Base-by-base conservation (phyloP, 1,140 invertebrate species). In the Conus ventricosus region DNA sequence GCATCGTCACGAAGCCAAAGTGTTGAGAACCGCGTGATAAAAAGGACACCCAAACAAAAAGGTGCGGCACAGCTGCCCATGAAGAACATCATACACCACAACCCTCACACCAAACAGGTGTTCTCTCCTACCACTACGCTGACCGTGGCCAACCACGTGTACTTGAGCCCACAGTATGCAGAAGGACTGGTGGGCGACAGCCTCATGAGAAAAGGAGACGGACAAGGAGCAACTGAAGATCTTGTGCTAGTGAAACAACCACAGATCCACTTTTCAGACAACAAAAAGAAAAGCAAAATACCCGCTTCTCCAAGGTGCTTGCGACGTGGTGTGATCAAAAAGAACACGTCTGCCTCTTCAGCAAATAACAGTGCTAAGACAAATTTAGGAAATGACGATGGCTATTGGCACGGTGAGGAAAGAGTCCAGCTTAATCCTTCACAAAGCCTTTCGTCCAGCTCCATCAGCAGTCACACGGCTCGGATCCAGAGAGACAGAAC, bases 91-190 rank as follows among this genome's bases (percentile, higher is more conserved):
- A 8, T 81, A 13, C 39, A 53, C 20, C 80, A 81, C 80, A 53
- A 54, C 13, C 80, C 80, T 8, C 51, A 54, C 10, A 54, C 80
- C 51, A 81, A 81, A 23, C 80, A 81, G 80, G 25, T 54, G 4
- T 81, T 81, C 51, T 54, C 39, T 54, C 80, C 80, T 4, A 81
- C 27, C 51, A 81, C 80, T 7, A 81, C 80, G 13, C 80, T 81
- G 10, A 81, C 80, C 17, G 39, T 81, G 80, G 10, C 80, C 80
- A 81, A 81, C 51, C 80, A 81, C 80, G 80, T 81, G 13, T 81
- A 81, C 51, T 13, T 81, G 51, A 81, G 13, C 51, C 80, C 80
- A 8, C 80, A 39, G 5, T 15, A 39, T 4, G 13, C 13, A 6
- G 53, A 81, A 13, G 51, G 53, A 13, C 5, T 81, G 17, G 15